Evolutionary conservation across 2,888 invertebrate genomes (phyloP), one percentile per base, ranked within the genome.

Genomic region (Drosophila phalerata): DNA sequence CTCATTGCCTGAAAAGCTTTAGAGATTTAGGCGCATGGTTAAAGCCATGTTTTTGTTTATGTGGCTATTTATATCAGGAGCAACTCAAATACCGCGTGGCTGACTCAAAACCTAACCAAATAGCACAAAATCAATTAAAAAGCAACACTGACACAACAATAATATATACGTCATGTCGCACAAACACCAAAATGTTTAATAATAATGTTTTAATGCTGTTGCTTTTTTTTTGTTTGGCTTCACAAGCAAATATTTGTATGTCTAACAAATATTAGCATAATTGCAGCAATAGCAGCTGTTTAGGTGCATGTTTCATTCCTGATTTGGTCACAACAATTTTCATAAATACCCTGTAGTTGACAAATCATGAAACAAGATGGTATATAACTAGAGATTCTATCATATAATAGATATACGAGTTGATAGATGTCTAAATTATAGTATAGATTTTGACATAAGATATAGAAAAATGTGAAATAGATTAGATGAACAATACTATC

Each of bases 81-180:
- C 34, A 65, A 55, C 57, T 64, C 57, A 69, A 74, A 73, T 34
- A 74, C 32, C 40, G 25, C 17, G 43, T 32, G 47, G 17, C 56
- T 37, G 43, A 22, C 61, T 74, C 57, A 73, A 77, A 69, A 69
- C 73, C 73, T 73, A 69, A 69, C 77, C 66, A 77, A 77, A 77
- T 68, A 74, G 32, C 66, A 71, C 28, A 40, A 69, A 77, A 65
- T n/a, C 53, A 68, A 76, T 76, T 76, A 62, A 68, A 64, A 72
- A 9, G 37, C 55, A 69, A 73, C 60, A 56, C 48, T 60, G 73
- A 63, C 45, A 62, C 48, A 52, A 51, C 48, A 56, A 9, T 30
- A 30, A 30, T 72, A 57, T 61, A 43, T 42, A 43, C 19, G 61
- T 42, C 40, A 43, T 25, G 61, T 42, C 40, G 30, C 57, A 15